These are phyloP conservation scores for Sigmodon hispidus DNA, from an alignment of 2,113 vertebrate genomes.

Conservation along the genomic window DNA sequence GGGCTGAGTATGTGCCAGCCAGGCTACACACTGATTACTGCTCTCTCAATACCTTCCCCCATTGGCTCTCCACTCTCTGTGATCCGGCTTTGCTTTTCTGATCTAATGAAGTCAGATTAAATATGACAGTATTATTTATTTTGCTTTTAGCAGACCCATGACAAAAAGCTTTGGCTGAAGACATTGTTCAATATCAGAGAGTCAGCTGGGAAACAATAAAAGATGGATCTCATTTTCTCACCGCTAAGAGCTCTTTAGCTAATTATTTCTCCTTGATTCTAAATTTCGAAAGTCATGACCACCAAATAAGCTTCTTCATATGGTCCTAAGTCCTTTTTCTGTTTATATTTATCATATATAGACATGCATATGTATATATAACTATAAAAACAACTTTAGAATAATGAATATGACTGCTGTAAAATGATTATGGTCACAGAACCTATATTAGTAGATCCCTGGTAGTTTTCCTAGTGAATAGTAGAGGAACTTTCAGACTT, in stretches of 20 bases:
- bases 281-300: not conserved
- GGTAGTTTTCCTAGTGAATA: not conserved
- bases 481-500: not conserved
- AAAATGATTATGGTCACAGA: not conserved
- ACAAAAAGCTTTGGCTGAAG: not conserved
- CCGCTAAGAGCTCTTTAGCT: not conserved
- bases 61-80: not conserved
- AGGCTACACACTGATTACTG: too few species aligned
- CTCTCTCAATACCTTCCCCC: not conserved
- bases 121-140: not conserved
- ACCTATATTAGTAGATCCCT: not conserved
- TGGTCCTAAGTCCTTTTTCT: not conserved
- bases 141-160: not conserved
- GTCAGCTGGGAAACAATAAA: not conserved
- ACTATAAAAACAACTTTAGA: not conserved
- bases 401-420: not conserved
- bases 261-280: not conserved
- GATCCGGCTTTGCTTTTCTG: not conserved
- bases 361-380: too few species aligned
- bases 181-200: not conserved
- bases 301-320: not conserved
- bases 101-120: not conserved
- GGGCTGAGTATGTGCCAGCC: not conserved
- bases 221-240: not conserved
- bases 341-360: not conserved